Conservation (phyloP, 2,797 vertebrate genomes). For the Sciurus carolinensis region DNA sequence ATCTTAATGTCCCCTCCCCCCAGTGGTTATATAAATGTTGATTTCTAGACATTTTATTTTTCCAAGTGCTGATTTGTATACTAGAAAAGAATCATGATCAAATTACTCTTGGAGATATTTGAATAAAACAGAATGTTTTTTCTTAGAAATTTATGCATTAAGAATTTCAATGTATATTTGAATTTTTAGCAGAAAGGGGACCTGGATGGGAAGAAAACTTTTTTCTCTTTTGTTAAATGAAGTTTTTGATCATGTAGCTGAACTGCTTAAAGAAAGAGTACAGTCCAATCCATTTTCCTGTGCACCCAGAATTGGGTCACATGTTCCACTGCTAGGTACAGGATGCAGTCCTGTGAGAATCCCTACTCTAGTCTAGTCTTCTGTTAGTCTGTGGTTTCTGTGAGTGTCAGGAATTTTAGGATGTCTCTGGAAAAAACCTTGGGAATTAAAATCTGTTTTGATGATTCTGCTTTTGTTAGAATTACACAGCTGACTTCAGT, state of each 20-base stretch:
- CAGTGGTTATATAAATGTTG: conserved; percentile 71
- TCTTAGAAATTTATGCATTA: not conserved
- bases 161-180: conserved; percentile 40
- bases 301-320: not conserved
- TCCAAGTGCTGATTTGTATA: conserved; percentile 41
- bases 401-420: not conserved
- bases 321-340: not conserved
- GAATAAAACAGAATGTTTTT: not conserved
- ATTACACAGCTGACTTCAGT: not conserved
- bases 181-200: not conserved
- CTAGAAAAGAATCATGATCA: not conserved
- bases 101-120: not conserved
- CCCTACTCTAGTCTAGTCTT: not conserved
- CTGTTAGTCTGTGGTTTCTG: not conserved
- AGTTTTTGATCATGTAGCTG: not conserved
- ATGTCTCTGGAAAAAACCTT: not conserved
- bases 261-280: conserved; percentile 60
- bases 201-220: not conserved
- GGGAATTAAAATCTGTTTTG: not conserved
- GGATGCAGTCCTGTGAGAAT: not conserved
- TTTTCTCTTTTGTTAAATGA: not conserved
- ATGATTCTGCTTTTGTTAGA: not conserved
- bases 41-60: conserved; percentile 73
- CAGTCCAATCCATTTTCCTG: not conserved
- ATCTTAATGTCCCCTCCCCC: conserved; percentile 58